Base-by-base conservation (phyloP, 2,888 invertebrate species). In the Stenodema calcarata region DNA sequence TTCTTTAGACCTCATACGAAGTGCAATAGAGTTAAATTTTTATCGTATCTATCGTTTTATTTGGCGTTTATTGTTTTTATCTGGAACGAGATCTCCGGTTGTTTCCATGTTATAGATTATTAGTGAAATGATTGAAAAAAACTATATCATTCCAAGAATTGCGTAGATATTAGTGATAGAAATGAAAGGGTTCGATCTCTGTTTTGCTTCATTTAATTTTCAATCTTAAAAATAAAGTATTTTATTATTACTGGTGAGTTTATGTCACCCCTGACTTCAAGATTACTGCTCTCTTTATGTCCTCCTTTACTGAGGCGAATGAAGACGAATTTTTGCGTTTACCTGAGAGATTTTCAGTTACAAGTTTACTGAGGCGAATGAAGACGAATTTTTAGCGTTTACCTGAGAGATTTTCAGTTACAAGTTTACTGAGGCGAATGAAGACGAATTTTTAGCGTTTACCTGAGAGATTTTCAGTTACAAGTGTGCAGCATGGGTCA, bases 221-320 rank as follows among this genome's bases (percentile, higher is more conserved):
- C 35, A 82, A 44, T 42, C 27, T 30, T 44, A 27, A 30, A 78
- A 78, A 82, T 82, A 82, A 82, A 82, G 82, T 82, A 82, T 82
- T 82, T 82, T 82, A 82, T 82, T 82, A 82, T 69, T 82, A 82
- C n/a, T n/a, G n/a, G n/a, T n/a, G n/a, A n/a, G n/a, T n/a, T n/a
- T n/a, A n/a, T n/a, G n/a, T n/a, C n/a, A n/a, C n/a, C n/a, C n/a
- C n/a, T n/a, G n/a, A n/a, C n/a, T n/a, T n/a, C n/a, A n/a, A n/a
- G n/a, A n/a, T n/a, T n/a, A n/a, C n/a, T n/a, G n/a, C n/a, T n/a
- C n/a, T n/a, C n/a, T n/a, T n/a, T n/a, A n/a, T n/a, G n/a, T n/a
- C n/a, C n/a, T n/a, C n/a, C n/a, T n/a, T n/a, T n/a, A n/a, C n/a
- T n/a, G n/a, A n/a, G n/a, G n/a, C n/a, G n/a, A n/a, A n/a, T n/a